Base-by-base conservation (phyloP, 2,797 vertebrate genomes). In the Parotocinclus haroldoi region DNA sequence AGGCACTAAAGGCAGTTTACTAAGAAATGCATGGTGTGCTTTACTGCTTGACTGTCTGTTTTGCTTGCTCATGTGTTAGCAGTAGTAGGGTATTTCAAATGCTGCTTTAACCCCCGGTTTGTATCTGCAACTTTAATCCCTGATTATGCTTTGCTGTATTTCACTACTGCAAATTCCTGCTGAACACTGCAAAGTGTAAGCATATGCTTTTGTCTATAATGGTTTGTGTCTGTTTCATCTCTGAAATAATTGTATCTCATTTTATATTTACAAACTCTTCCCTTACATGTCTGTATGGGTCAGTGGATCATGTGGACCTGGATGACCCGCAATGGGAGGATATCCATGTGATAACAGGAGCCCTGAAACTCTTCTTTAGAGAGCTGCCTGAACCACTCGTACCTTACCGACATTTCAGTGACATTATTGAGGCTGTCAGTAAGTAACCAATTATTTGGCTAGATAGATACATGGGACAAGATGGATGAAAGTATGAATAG, bases 321-420 rank as follows among this genome's bases (percentile, higher is more conserved):
- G 90, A 92, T 55, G 84, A 87, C 69, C 88, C 89, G 0, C 89
- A 94, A 69, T 98, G 95, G 95, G 94, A 95, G 53, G 94, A 98
- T 68, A 82, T 98, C 63, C 95, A 98, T 4, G 94, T 96, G 76
- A 83, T 98, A 84, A 95, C 93, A 0, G 95, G 95, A 40, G 95
- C 95, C 52, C 83, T 96, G 68, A 98, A 98, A 81, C 92, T 98
- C 67, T 98, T 98, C 81, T 92, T 98, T 58, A 89, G 95, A 1
- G 95, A 98, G 85, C 90, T 98, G 52, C 94, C 95, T 0, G 93
- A 98, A 79, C 95, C 95, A 0, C 82, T 96, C 39, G 82, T 96
- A 27, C 92, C 94, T 13, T 90, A 78, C 63, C 59, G 71, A 66
- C 77, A 93, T 81, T 93, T 94, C 66, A 88, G 81, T 5, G 87